A percentile compares a stretch with the other conserved stretches of the same genome.
Evolutionary conservation across 2,888 invertebrate genomes (phyloP).

Genomic region (Drosophila meridiana): DNA sequence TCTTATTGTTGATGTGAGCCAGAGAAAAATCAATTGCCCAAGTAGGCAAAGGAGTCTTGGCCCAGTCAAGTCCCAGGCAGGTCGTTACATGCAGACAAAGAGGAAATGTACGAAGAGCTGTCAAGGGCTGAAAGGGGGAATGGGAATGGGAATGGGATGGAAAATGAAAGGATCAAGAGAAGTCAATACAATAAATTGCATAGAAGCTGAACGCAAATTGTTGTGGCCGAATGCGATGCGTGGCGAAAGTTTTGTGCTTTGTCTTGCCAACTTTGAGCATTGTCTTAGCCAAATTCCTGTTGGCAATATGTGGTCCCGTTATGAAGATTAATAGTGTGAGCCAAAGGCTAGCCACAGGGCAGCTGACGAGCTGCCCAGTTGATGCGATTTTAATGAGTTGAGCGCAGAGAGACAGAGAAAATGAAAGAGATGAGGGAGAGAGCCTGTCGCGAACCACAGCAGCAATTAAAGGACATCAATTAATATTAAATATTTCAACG

Average conservation of each 20-base stretch:
- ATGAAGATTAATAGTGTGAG: conserved; percentile 76
- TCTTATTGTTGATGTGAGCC: conserved; percentile 14
- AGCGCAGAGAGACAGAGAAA: background rate
- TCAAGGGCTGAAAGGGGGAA: too few relatives aligned
- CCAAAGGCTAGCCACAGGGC: conserved; percentile 6
- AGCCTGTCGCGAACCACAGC: conserved; percentile 25
- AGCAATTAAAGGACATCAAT: conserved; percentile 78
- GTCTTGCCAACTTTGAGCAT: conserved; percentile 49
- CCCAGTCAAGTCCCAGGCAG: conserved; percentile 8
- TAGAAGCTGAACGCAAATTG: conserved; percentile 22
- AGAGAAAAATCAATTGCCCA: conserved; percentile 7
- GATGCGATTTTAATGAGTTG: conserved; percentile 78
- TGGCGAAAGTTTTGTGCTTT: conserved; percentile 35
- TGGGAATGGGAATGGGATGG: background rate
- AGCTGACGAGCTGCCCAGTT: conserved; percentile 29
- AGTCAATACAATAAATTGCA: conserved; percentile 41
- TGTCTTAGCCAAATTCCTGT: conserved; percentile 62
- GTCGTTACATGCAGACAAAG: conserved; percentile 7
- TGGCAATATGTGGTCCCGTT: conserved; percentile 61
- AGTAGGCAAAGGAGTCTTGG: background rate
- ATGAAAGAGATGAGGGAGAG: too few relatives aligned
- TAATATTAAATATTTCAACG: conserved; percentile 80
- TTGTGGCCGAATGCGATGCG: background rate
- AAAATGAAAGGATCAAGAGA: conserved; percentile 2
- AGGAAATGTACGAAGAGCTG: background rate